A percentile compares a stretch with the other conserved stretches of the same genome.
phyloP scores from a whole-genome alignment of 1,140 invertebrate species.

The Tetragonula clypearis region DNA sequence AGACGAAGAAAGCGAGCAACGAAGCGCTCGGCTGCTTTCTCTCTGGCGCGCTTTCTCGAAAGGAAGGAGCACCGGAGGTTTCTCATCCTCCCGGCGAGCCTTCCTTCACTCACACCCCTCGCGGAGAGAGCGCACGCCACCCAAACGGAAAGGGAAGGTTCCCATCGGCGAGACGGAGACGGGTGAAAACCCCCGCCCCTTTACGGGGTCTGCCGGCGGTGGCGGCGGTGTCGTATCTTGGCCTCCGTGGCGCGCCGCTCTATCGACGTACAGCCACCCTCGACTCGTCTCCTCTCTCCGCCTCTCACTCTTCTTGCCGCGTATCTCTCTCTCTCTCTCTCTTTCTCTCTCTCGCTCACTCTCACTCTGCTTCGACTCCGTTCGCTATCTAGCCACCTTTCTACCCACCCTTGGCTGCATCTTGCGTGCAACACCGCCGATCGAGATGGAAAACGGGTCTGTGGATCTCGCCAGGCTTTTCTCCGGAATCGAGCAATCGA shows the following conservation, averaged over 20 bases:
- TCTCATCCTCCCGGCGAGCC: conserved; percentile 14
- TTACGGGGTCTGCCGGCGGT: conserved; percentile 80
- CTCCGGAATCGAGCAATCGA: too few species aligned
- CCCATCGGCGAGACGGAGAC: not conserved
- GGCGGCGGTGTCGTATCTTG: conserved; percentile 82
- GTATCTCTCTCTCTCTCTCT: conserved; percentile 56
- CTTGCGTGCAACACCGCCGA: conserved; percentile 67
- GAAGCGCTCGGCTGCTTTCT: conserved; percentile 32
- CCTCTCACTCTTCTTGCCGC: conserved; percentile 51
- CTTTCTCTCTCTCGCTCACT: conserved; percentile 50
- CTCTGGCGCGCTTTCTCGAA: conserved; percentile 66
- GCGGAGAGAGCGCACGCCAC: conserved; percentile 12
- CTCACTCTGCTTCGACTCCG: conserved; percentile 52
- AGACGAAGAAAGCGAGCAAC: conserved; percentile 22
- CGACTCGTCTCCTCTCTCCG: conserved; percentile 62
- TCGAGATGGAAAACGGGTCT: conserved; percentile 70
- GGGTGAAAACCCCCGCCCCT: conserved; percentile 75
- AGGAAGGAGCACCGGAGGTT: conserved; percentile 61
- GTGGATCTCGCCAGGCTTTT: conserved; percentile 42
- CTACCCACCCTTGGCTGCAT: conserved; percentile 47
- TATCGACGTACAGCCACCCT: conserved; percentile 81
- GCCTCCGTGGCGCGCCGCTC: conserved; percentile 82
- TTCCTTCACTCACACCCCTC: conserved; percentile 49
- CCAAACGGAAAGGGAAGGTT: conserved; percentile 6
- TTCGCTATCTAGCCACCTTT: conserved; percentile 54